Evolutionary conservation across 2,888 invertebrate species (phyloP), one percentile per base, ranked within the genome.

Genomic region (Melinaea marsaeus): DNA sequence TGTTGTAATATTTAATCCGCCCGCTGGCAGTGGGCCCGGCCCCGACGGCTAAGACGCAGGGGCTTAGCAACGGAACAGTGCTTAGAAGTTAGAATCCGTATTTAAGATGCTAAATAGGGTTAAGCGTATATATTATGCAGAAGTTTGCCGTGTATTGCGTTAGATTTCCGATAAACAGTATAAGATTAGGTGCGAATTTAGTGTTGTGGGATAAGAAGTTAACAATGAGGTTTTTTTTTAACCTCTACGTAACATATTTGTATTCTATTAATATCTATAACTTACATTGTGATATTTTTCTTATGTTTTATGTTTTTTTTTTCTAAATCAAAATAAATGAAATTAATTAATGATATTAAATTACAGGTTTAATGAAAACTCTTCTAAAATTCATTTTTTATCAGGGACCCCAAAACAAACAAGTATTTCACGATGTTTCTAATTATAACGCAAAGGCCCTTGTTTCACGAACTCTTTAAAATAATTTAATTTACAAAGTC

Each of bases 91-190:
- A 48, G 55, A 63, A 37, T 58, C 42, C 55, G 46, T 55, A 58
- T 64, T 64, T 62, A 58, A 67, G 58, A 61, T 63, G 51, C 61
- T 63, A 66, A 66, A 61, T 57, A 57, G 56, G 46, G 57, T 60
- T 65, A 61, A 65, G 62, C 57, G 63, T 61, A 65, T 64, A 60
- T 60, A 64, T 61, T 63, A 63, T 59, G 59, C 47, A 46, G 42
- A 13, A 59, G 57, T 60, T 54, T 46, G 51, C 32, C 32, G 51
- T 51, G 32, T 51, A 9, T 51, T 51, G 51, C 32, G 22, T 32
- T 51, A 22, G 51, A 32, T 3, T 51, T 32, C 51, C 22, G 51
- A 11, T 32, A 51, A 32, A 32, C 51, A 55, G 58, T 34, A 45
- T 35, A 54, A 13, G 62, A 45, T 58, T 58, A 59, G 37, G 35